Evolutionary conservation across 2,113 vertebrate genomes (phyloP).

Genomic region (Progne subis): DNA sequence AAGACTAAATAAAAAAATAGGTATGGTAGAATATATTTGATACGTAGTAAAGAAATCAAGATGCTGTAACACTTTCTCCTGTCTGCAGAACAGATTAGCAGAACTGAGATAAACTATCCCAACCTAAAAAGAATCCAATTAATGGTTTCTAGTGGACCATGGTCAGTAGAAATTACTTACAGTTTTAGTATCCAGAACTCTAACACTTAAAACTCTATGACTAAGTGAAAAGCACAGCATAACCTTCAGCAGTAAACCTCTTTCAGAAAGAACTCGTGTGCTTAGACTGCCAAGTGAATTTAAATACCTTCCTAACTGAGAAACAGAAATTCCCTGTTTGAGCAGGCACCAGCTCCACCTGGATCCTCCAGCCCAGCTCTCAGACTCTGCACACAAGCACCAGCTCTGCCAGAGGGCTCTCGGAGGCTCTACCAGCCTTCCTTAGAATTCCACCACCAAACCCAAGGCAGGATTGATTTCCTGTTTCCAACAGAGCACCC

Average conservation of each 20-base stretch:
- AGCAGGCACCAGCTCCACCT: neutral
- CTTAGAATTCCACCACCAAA: neutral
- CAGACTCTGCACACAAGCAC: neutral
- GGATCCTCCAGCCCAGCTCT: neutral
- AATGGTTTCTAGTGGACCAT: slow-evolving; percentile 12
- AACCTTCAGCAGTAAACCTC: slow-evolving; percentile 59
- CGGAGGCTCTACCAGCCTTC: neutral
- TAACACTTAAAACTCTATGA: slow-evolving; percentile 29
- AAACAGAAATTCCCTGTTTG: neutral
- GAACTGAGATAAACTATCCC: neutral
- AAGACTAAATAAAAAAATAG: neutral
- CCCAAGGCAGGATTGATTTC: neutral
- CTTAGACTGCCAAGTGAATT: slow-evolving; percentile 56
- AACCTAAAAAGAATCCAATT: neutral
- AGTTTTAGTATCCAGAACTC: slow-evolving; percentile 26
- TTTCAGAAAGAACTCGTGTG: slow-evolving; percentile 40
- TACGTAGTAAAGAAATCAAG: neutral
- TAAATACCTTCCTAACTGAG: slow-evolving; percentile 9
- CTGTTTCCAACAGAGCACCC: neutral
- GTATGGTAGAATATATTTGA: neutral
- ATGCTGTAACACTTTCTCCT: neutral
- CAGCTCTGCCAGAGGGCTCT: neutral
- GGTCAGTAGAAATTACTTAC: neutral
- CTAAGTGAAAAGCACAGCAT: slow-evolving; percentile 35
- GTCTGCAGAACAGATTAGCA: neutral